Evolutionary conservation across 2,113 vertebrate genomes (phyloP), one percentile per base, ranked within the genome.

Genomic region (Megalops atlanticus): DNA sequence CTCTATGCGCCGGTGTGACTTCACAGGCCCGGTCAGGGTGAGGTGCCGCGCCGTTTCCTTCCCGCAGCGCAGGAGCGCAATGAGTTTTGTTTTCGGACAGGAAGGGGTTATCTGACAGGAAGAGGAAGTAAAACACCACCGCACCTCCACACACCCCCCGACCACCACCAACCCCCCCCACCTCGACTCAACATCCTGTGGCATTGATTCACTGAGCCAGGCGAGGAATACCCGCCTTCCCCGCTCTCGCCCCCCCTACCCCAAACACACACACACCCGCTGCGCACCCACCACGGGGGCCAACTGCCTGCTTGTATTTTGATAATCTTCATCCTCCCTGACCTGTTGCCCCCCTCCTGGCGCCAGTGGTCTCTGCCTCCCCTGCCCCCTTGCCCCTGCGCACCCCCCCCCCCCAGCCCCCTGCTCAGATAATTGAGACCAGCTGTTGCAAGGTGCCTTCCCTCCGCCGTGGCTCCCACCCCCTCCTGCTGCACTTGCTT

Each of bases 391-490:
- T 35, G 58, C 77, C 73, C 82, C 89, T 85, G 83, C 88, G 89
- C 82, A 82, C 87, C 89, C 84, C 84, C 86, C n/a, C n/a, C n/a
- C n/a, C n/a, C n/a, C 14, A 14, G 86, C 80, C 88, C 86, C 87
- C 86, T 89, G 89, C 90, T 85, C 82, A 86, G 89, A 92, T 94
- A 94, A 95, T 94, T 92, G 93, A 91, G 94, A 92, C 87, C 94
- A 95, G 94, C 93, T 95, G 94, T 93, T 94, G 93, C 91, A 94
- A 95, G 94, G 93, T 95, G 93, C 93, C 92, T 92, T 89, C 88
- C 86, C 86, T 87, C 86, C 76, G 87, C 90, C 86, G 54, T 52
- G n/a, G 69, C 68, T 41, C 73, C 81, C 41, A 86, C 86, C 77
- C 85, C 83, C 87, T 79, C 76, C 81, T 84, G 81, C 88, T 93